Conservation (phyloP, 2,888 invertebrate species). For the Tuberolachnus salignus region DNA sequence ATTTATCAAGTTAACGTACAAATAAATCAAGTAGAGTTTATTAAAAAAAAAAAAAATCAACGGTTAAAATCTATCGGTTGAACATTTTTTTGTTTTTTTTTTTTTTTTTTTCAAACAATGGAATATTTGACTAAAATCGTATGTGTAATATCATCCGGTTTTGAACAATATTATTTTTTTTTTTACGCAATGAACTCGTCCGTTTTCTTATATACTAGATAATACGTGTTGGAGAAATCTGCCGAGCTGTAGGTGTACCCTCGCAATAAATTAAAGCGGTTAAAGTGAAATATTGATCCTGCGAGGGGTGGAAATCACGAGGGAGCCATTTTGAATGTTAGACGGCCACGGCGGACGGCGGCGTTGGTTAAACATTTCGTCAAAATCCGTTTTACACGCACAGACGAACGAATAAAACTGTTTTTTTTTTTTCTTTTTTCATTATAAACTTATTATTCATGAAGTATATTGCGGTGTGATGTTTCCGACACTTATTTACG, state of each 20-base stretch:
- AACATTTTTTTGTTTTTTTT: no score
- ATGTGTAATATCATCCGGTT: not conserved
- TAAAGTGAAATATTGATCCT: conserved; percentile 50
- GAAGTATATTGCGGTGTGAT: no score
- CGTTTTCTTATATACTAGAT: not conserved
- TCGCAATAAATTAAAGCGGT: conserved; percentile 43
- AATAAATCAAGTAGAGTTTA: no score
- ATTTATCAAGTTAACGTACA: no score
- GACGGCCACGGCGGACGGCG: not conserved
- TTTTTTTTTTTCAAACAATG: no score
- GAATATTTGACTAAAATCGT: no score
- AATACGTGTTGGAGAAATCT: conserved; percentile 16
- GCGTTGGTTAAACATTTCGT: conserved; percentile 52
- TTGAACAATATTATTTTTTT: not conserved
- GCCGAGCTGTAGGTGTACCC: conserved; percentile 30
- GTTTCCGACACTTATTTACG: no score
- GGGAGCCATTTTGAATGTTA: conserved; percentile 47
- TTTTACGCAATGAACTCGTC: not conserved
- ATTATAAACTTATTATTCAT: conserved; percentile 25
- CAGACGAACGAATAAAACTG: conserved; percentile 18
- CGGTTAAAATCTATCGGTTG: no score
- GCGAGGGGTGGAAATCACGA: conserved; percentile 50
- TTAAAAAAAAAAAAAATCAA: no score
- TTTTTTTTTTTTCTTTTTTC: conserved; percentile 1
- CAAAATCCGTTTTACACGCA: conserved; percentile 42